A percentile compares a stretch with the other conserved stretches of the same genome.
These are phyloP conservation scores for Erpetoichthys calabaricus DNA, from an alignment of 2,797 vertebrate species.

Conservation along the genomic window DNA sequence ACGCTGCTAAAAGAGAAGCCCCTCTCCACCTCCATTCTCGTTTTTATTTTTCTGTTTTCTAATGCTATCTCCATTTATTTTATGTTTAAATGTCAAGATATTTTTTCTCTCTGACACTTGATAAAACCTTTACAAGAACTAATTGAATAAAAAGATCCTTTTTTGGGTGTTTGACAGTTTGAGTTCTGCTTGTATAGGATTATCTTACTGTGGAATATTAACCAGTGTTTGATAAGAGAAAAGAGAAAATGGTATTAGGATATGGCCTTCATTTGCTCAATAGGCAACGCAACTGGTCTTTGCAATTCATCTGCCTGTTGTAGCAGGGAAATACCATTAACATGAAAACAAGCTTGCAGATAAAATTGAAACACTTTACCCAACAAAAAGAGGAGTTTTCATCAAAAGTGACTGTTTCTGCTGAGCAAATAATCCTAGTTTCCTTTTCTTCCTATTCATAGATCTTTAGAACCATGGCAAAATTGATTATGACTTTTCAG, in stretches of 20 bases:
- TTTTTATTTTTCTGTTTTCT: too few species aligned
- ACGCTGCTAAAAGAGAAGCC: too few species aligned
- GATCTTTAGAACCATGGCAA: background rate
- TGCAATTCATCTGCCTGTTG: conserved; percentile 19
- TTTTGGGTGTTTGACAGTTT: conserved; percentile 4
- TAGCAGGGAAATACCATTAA: conserved; percentile 18
- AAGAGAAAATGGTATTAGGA: conserved; percentile 22
- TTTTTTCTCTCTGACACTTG: conserved; percentile 5
- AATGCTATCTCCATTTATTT: too few species aligned
- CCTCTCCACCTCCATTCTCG: too few species aligned
- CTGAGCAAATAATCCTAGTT: conserved; percentile 21
- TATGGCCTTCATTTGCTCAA: conserved; percentile 15
- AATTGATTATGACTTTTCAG: too few species aligned
- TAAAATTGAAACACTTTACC: conserved; percentile 28
- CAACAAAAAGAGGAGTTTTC: conserved; percentile 19
- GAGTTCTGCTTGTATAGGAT: conserved; percentile 19
- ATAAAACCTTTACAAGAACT: conserved; percentile 11
- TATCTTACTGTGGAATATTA: conserved; percentile 16
- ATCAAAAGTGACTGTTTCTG: conserved; percentile 3
- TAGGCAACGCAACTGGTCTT: conserved; percentile 14
- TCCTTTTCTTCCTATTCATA: background rate
- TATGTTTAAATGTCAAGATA: too few species aligned
- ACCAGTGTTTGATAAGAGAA: conserved; percentile 22
- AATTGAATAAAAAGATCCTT: conserved; percentile 2
- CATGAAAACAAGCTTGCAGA: conserved; percentile 15